Base-by-base conservation (phyloP, 2,888 invertebrate genomes). In the Pardosa pseudoannulata region DNA sequence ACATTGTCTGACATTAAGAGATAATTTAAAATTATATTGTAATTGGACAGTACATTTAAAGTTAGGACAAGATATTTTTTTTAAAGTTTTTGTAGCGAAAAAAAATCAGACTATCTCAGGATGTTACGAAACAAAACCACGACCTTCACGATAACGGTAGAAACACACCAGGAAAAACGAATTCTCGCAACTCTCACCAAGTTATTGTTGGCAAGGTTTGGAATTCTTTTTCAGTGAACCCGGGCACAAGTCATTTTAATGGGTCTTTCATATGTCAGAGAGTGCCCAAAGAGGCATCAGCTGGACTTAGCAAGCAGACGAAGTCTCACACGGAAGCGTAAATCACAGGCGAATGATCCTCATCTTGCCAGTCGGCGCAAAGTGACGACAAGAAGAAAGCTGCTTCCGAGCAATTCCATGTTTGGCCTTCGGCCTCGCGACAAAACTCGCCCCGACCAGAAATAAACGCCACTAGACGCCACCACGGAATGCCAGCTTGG, bases 401-500 rank as follows among this genome's bases (percentile, higher is more conserved):
- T 6, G 16, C 32, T 6, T n/a, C n/a, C 28, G 31, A 65, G 71
- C 71, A 71, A 71, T 72, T 74, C 74, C 74, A 74, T 74, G 36
- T 74, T 74, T 74, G 74, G 74, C 74, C 74, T 74, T 64, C 74
- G 64, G 64, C 74, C 74, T 74, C 74, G 74, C 62, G 64, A 74
- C 36, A 74, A 19, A 56, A 74, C 74, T 74, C 36, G 74, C 74
- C 19, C 56, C 23, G 62, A 62, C 74, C 74, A 74, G 74, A 74
- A 74, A 74, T 74, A 74, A 74, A 74, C 74, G 56, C 74, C 36
- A 56, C 64, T 62, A 56, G 74, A 74, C 74, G 74, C 74, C 74
- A 39, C 32, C n/a, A 13, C 9, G 74, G 74, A 74, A 74, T 74
- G 70, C 41, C 23, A 23, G 39, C 39, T 72, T 31, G 46, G 28